Base-by-base conservation (phyloP, 2,888 invertebrate species). In the Craniophora ligustri region DNA sequence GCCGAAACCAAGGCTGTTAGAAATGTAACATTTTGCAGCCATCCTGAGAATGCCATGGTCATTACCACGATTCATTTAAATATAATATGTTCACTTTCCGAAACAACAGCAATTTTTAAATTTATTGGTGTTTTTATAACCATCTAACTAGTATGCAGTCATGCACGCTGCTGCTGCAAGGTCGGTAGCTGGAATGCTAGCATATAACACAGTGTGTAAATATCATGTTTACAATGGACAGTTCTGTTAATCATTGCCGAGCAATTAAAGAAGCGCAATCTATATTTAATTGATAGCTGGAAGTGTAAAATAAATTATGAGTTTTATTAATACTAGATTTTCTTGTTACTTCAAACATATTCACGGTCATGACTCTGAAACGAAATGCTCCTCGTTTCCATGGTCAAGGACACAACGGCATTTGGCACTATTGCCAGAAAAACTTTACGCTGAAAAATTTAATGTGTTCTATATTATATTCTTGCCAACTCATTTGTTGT, bases 1-100 rank as follows among this genome's bases (percentile, higher is more conserved):
- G 61, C 51, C 57, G 45, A 23, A 58, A 54, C 47, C 41, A 72
- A 73, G 70, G 75, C 61, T 66, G 47, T 23, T 41, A 16, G 14
- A 8, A 35, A 30, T 41, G 36, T 50, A 51, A 53, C 44, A 50
- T 57, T 61, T 21, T 39, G 21, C 18, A 40, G 10, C 16, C 15
- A 26, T 49, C 59, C 48, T 31, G 11, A 36, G 56, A 55, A 58
- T 66, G 51, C 44, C 67, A 66, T 40, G 62, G 65, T 23, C 59
- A 56, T 38, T 36, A 39, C 45, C 32, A 46, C 23, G 4, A 8
- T 26, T n/a, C n/a, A n/a, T n/a, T n/a, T 21, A 38, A 41, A 32
- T 46, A 42, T 40, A 46, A 49, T 42, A 46, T 4, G 8, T 39
- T 26, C 23, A 23, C 18, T 19, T 14, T 6, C 31, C 11, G 26